A percentile compares a stretch with the other conserved stretches of the same genome.
Conservation (phyloP, 2,888 invertebrate genomes). For the Seira sanloemensis region DNA sequence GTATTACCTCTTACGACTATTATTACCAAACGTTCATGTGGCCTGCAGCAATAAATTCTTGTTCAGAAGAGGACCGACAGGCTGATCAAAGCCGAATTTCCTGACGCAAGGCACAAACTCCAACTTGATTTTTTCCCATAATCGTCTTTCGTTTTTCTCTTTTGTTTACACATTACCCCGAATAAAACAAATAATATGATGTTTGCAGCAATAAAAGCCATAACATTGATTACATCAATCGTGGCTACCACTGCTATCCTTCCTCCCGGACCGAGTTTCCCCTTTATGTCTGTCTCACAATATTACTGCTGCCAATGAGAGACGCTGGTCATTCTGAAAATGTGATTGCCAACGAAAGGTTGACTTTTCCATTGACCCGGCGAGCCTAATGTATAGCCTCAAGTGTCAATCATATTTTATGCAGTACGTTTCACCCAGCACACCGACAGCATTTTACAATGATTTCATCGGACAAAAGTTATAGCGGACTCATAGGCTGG, state of each 20-base stretch:
- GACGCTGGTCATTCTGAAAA: background rate
- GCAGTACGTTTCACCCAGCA: no score
- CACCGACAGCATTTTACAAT: background rate
- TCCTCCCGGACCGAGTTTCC: background rate
- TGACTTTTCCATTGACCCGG: constrained; percentile 10
- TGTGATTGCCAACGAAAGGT: constrained; percentile 12
- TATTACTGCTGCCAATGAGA: constrained; percentile 3
- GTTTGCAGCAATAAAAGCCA: constrained; percentile 45
- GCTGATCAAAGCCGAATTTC: constrained; percentile 34
- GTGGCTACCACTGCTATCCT: constrained; percentile 10
- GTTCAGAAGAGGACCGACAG: background rate
- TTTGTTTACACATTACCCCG: constrained; percentile 29
- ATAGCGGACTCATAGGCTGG: no score
- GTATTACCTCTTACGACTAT: background rate
- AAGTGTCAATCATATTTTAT: constrained; percentile 9
- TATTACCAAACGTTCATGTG: constrained; percentile 16
- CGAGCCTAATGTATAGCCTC: background rate
- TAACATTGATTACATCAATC: constrained; percentile 24
- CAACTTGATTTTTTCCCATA: constrained; percentile 5
- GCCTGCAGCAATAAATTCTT: constrained; percentile 34
- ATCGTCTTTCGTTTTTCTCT: constrained; percentile 25
- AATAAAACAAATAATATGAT: constrained; percentile 38
- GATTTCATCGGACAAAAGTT: background rate
- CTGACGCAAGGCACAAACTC: constrained; percentile 33
- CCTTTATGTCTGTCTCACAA: background rate